phyloP scores from a whole-genome alignment of 35 echinoderm and acorn worm genomes.

The Apostichopus californicus region DNA sequence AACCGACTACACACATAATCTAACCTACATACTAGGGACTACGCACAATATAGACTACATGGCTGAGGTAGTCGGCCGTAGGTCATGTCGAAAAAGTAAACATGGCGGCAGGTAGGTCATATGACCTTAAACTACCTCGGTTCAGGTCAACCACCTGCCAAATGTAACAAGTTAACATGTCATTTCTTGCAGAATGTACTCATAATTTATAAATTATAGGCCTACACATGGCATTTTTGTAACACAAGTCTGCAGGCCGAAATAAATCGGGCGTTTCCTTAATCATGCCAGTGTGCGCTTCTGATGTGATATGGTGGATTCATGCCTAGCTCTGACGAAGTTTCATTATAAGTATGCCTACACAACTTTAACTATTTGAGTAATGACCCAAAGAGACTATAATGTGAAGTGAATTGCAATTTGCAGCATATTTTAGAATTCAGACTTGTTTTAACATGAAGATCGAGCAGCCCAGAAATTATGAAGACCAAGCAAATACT shows the following conservation, averaged over 20 bases:
- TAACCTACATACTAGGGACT: not conserved
- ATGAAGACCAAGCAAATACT: too few relatives aligned
- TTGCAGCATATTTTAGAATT: too few relatives aligned
- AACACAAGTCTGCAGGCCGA: not conserved
- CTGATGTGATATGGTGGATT: too few relatives aligned
- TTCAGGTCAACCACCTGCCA: constrained; percentile 48
- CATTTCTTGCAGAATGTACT: not conserved
- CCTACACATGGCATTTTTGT: not conserved
- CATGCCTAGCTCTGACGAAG: too few relatives aligned
- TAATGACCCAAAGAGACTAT: too few relatives aligned
- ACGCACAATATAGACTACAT: not conserved
- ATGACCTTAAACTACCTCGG: constrained; percentile 13
- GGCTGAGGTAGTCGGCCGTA: constrained; percentile 3
- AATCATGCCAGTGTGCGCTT: not conserved
- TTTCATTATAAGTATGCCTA: too few relatives aligned
- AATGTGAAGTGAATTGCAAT: too few relatives aligned
- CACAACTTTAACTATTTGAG: too few relatives aligned
- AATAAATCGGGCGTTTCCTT: not conserved
- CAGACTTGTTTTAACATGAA: too few relatives aligned
- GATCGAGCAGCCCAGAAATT: too few relatives aligned
- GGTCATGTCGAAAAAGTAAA: constrained; percentile 37
- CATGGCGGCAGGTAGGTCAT: constrained; percentile 50
- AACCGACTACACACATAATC: not conserved
- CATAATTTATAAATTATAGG: not conserved
- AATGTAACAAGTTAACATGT: not conserved